These are phyloP conservation scores for Asarcornis scutulata DNA, from an alignment of 2,113 vertebrate genomes.

Conservation along the genomic window DNA sequence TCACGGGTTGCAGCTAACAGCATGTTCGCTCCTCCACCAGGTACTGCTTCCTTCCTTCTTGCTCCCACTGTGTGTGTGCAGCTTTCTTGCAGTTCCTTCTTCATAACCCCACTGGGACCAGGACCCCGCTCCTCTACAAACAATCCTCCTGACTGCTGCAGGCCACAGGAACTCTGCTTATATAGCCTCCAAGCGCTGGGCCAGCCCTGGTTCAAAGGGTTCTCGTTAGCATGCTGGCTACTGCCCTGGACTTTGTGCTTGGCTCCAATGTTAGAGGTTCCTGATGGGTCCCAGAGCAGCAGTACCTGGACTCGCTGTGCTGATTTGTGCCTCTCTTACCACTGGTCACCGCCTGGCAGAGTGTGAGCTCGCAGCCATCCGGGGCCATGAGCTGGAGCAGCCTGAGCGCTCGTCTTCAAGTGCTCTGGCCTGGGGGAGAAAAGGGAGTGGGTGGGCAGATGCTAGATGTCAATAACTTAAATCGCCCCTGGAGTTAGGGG, in stretches of 20 bases:
- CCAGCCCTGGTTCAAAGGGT: not conserved
- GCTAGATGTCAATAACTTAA: not conserved
- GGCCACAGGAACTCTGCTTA: not conserved
- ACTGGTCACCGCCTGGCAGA: not conserved
- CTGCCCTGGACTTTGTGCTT: not conserved
- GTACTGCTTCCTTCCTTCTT: constrained; percentile 2
- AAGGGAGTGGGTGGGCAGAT: not conserved
- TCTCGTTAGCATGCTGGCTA: not conserved
- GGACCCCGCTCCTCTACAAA: constrained; percentile 12
- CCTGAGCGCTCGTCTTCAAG: not conserved
- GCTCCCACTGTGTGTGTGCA: not conserved
- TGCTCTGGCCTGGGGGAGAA: not conserved
- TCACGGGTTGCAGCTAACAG: not conserved
- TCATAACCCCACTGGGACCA: not conserved
- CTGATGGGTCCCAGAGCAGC: not conserved
- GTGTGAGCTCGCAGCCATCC: not conserved
- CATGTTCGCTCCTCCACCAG: not conserved
- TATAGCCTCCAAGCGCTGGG: not conserved
- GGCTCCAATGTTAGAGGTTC: not conserved
- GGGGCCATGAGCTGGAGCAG: not conserved
- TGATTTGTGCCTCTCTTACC: not conserved
- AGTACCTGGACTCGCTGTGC: not conserved
- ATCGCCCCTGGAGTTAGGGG: not conserved
- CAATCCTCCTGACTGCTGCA: not conserved
- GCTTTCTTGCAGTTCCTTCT: constrained; percentile 36